Conservation (phyloP, 2,113 vertebrate genomes). For the Dromiciops gliroides region DNA sequence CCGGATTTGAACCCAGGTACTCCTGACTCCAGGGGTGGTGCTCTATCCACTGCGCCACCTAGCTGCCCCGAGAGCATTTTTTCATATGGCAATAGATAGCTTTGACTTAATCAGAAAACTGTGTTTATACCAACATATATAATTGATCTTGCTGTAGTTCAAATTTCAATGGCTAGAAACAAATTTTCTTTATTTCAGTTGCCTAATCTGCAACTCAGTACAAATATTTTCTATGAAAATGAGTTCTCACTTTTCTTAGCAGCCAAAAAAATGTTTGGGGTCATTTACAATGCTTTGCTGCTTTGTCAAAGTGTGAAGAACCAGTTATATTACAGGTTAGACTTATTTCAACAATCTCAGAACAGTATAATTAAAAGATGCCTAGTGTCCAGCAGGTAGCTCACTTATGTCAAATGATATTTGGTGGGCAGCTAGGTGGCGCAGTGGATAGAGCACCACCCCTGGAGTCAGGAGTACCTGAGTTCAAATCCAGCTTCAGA, state of each 20-base stretch:
- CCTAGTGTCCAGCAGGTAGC: background rate
- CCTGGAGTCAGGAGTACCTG: no score
- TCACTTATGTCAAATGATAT: background rate
- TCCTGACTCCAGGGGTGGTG: no score
- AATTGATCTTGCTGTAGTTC: background rate
- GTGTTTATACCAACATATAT: conserved; percentile 46
- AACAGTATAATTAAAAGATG: conserved; percentile 18
- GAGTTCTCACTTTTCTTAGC: background rate
- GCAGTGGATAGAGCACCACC: no score
- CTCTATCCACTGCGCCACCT: no score
- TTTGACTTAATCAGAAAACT: no score
- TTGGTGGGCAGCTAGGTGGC: no score
- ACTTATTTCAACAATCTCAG: background rate
- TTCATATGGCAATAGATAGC: no score
- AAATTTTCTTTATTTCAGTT: conserved; percentile 27
- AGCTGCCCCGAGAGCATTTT: no score
- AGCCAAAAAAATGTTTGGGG: background rate
- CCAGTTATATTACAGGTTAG: background rate
- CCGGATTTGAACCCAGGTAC: no score
- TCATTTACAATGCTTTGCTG: background rate
- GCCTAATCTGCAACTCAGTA: background rate
- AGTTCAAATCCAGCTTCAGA: no score
- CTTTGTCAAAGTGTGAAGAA: background rate
- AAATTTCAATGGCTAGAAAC: background rate
- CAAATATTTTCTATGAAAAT: background rate